Conservation (phyloP, 1,140 invertebrate species). For the Theocolax elegans region DNA sequence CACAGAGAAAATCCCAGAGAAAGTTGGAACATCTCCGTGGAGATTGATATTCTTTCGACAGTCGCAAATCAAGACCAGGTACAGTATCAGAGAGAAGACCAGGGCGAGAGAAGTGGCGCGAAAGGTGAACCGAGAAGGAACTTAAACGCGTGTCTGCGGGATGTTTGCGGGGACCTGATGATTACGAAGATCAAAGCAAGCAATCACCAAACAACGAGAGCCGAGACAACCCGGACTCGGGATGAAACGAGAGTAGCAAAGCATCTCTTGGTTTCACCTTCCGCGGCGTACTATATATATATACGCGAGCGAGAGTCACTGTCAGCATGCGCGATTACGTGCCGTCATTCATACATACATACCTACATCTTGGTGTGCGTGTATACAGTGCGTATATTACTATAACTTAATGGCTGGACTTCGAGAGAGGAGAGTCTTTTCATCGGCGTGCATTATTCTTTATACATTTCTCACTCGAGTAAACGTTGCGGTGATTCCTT, state of each 20-base stretch:
- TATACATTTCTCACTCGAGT: too few relatives aligned
- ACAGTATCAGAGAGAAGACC: neutral
- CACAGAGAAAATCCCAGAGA: neutral
- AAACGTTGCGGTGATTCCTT: too few relatives aligned
- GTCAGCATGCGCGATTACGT: too few relatives aligned
- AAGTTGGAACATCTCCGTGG: neutral
- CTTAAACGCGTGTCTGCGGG: constrained; percentile 48
- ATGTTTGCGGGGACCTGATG: constrained; percentile 51
- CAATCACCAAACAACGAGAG: constrained; percentile 58
- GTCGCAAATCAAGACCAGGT: neutral
- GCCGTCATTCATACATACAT: too few relatives aligned
- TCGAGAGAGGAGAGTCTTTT: too few relatives aligned
- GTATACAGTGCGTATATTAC: too few relatives aligned
- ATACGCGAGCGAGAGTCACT: neutral
- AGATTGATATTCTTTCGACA: constrained; percentile 14
- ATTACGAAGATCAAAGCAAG: constrained; percentile 64
- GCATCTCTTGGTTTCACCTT: too few relatives aligned
- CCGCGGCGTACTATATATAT: neutral
- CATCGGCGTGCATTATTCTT: too few relatives aligned
- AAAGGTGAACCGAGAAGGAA: constrained; percentile 34
- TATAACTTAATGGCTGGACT: too few relatives aligned
- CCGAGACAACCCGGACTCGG: neutral
- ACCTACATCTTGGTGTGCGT: too few relatives aligned
- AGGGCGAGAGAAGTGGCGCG: neutral
- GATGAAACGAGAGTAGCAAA: constrained; percentile 2